These are phyloP conservation scores for Biston stratarius DNA, from an alignment of 2,888 invertebrate species.

Conservation along the genomic window DNA sequence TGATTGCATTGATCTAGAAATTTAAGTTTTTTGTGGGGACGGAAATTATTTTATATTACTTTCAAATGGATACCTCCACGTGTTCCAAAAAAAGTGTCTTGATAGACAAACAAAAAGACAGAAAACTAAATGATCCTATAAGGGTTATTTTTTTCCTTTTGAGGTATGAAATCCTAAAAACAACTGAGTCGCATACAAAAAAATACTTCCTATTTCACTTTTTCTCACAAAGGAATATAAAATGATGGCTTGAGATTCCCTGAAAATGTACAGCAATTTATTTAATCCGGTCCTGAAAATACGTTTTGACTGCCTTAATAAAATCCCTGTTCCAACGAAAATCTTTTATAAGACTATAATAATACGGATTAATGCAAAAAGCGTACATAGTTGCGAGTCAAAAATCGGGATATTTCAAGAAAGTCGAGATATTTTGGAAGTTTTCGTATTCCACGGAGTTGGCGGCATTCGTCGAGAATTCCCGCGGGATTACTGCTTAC, in stretches of 20 bases:
- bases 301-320: constrained; percentile 24
- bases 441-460: constrained; percentile 67
- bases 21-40: no score
- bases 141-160: no score
- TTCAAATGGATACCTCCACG: no score
- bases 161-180: background rate
- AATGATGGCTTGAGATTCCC: constrained; percentile 23
- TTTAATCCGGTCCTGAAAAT: constrained; percentile 37
- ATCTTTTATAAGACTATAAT: constrained; percentile 50
- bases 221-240: constrained; percentile 33
- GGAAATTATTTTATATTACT: no score
- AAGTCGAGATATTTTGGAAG: constrained; percentile 52
- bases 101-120: no score
- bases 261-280: constrained; percentile 38
- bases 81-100: no score
- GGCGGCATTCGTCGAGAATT: constrained; percentile 58
- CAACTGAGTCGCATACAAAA: constrained; percentile 13
- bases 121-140: no score
- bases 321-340: constrained; percentile 47
- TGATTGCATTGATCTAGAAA: no score
- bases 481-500: constrained; percentile 56
- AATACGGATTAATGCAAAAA: constrained; percentile 59
- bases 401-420: constrained; percentile 48
- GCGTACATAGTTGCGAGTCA: constrained; percentile 47
- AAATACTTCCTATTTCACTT: constrained; percentile 33